Base-by-base conservation (phyloP, 2,888 invertebrate species). In the Odontocerum albicorne region DNA sequence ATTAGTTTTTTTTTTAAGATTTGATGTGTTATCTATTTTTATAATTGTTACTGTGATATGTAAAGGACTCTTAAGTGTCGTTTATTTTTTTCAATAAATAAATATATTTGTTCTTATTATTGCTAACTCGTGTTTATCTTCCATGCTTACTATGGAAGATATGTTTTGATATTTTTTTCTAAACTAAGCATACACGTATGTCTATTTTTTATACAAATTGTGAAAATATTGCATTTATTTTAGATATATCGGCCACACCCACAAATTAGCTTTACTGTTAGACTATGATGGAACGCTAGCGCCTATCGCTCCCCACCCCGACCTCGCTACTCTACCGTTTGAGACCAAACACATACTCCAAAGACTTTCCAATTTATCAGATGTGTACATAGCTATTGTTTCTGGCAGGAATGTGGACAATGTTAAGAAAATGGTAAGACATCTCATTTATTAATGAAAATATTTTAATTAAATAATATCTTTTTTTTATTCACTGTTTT, bases 211-310 rank as follows among this genome's bases (percentile, higher is more conserved):
- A n/a, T n/a, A n/a, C n/a, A n/a, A n/a, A n/a, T n/a, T n/a, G n/a
- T n/a, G n/a, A n/a, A 8, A 8, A 6, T 31, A 31, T 44, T 13
- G 3, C 6, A n/a, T 45, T 49, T 32, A 15, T 68, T 66, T 27
- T 66, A 91, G 91, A 70, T 92, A 92, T 72, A 89, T 92, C 65
- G 92, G 92, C 57, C 87, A 88, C 65, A 86, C 89, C 6, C 89
- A 91, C 67, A 93, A 93, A 73, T 71, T 93, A 66, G 92, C 92
- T 0, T 73, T 93, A 1, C 73, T 92, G 1, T 73, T 93, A 64
- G 93, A 93, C 72, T 93, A 92, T 71, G 93, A 93, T 68, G 93
- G 93, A 20, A 93, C 93, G 1, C 72, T 93, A 63, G 90, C 93
- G 0, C 92, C 92, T 0, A 90, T 93, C 60, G 92, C 92, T 0